Base-by-base conservation (phyloP, 2,888 invertebrate species). In the Bugula neritina region DNA sequence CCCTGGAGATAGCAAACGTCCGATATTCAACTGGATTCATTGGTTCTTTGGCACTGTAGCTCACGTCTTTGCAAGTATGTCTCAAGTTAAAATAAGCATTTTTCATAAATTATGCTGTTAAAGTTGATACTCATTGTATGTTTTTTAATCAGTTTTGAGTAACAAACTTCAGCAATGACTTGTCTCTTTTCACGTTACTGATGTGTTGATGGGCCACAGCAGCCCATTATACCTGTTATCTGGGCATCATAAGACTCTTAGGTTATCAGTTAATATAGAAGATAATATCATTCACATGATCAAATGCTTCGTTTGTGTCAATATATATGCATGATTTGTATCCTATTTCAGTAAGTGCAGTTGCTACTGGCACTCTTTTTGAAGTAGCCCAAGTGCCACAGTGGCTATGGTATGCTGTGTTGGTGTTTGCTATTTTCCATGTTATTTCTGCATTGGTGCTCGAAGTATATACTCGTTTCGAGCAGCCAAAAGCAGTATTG, bases 1-100 rank as follows among this genome's bases (percentile, higher is more conserved):
- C 31, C 80, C 82, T 35, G 78, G 80, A 57, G 76, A 76, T 73
- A 74, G 76, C 1, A 79, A 79, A 72, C 77, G 83, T 13, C 82
- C 83, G 1, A 77, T 82, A 71, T 83, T 82, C 75, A 84, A 84
- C 78, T 84, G 84, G 84, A 77, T 83, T 72, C 82, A 84, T 75
- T 84, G 83, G 81, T 77, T 81, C 27, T 78, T 84, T 78, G 83
- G 83, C 72, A 81, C 82, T 21, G 79, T 82, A 54, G 83, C 81
- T 69, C 78, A 79, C 75, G 79, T 82, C 69, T 79, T 84, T 35
- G 80, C 82, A 69, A 80, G 84, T 84, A 77, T 77, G 83, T 79
- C 10, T 35, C n/a, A 13, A 10, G 13, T 27, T 52, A 21, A 17
- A 17, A 52, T 52, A 10, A 52, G 21, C 10, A 52, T 52, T 52